Conservation (phyloP, 2,113 vertebrate genomes). For the Chloropsis cyanopogon region DNA sequence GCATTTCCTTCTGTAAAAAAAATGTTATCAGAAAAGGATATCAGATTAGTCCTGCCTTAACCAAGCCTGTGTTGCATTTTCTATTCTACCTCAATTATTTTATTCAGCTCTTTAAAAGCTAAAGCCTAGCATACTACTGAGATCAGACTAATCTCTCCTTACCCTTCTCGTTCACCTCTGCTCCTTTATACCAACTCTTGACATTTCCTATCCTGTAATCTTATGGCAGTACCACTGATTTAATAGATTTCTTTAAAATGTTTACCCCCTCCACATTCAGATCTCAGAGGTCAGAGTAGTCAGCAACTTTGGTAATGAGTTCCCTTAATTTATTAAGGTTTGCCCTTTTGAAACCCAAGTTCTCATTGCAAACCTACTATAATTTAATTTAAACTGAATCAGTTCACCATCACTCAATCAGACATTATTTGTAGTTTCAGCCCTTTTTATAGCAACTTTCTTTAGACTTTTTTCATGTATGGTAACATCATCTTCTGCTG, state of each 20-base stretch:
- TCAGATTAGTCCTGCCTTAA: not conserved
- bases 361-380: not conserved
- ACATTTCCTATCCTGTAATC: not conserved
- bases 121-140: not conserved
- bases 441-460: not conserved
- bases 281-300: not conserved
- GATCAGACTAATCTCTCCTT: not conserved
- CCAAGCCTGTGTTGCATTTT: not conserved
- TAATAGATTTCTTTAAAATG: constrained; percentile 18
- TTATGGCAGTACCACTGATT: not conserved
- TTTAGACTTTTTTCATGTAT: not conserved
- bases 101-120: not conserved
- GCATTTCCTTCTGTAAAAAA: not conserved
- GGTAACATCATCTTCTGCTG: not conserved
- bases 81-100: not conserved
- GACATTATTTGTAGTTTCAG: not conserved
- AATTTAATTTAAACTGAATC: not conserved
- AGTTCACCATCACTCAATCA: not conserved
- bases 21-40: not conserved
- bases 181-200: not conserved
- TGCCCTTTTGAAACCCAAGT: not conserved
- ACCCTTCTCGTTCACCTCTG: not conserved
- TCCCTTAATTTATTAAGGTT: not conserved
- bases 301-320: not conserved
- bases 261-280: not conserved